Evolutionary conservation across 2,113 vertebrate species (phyloP).

Genomic region (Paratilapia polleni): DNA sequence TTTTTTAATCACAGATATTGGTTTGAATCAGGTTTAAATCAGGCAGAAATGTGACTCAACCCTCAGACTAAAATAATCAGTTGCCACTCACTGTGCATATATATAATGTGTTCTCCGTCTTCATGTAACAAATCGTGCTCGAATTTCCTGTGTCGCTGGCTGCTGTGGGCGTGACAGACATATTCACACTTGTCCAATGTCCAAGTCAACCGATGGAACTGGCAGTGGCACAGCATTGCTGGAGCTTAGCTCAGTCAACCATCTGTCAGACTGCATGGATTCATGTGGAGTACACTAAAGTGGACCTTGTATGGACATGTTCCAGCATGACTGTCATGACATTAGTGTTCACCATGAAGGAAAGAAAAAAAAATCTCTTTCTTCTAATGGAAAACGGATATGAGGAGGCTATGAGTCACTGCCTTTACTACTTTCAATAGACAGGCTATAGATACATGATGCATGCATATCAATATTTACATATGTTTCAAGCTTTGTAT

Average conservation of each 20-base stretch:
- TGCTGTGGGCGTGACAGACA: constrained; percentile 46
- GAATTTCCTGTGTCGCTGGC: constrained; percentile 1
- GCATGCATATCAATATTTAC: constrained; percentile 17
- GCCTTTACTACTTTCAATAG: constrained; percentile 36
- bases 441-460: constrained; percentile 30
- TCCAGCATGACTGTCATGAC: constrained; percentile 61
- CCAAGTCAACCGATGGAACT: constrained; percentile 65
- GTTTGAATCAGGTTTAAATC: background rate
- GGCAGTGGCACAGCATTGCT: constrained; percentile 47
- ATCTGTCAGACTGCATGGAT: constrained; percentile 69
- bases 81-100: background rate
- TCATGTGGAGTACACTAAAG: constrained; percentile 56
- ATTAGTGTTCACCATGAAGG: constrained; percentile 57
- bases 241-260: constrained; percentile 62
- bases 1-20: background rate
- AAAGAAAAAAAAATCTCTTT: constrained; percentile 17
- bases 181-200: constrained; percentile 53
- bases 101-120: background rate
- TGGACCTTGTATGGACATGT: constrained; percentile 66
- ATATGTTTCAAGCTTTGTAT: constrained; percentile 25
- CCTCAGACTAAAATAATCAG: background rate
- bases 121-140: constrained; percentile 5
- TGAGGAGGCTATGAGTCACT: constrained; percentile 31
- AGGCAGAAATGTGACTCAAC: background rate
- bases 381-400: constrained; percentile 43